phyloP scores from a whole-genome alignment of 1,140 invertebrate genomes.

The Cyrtorhinus lividipennis region DNA sequence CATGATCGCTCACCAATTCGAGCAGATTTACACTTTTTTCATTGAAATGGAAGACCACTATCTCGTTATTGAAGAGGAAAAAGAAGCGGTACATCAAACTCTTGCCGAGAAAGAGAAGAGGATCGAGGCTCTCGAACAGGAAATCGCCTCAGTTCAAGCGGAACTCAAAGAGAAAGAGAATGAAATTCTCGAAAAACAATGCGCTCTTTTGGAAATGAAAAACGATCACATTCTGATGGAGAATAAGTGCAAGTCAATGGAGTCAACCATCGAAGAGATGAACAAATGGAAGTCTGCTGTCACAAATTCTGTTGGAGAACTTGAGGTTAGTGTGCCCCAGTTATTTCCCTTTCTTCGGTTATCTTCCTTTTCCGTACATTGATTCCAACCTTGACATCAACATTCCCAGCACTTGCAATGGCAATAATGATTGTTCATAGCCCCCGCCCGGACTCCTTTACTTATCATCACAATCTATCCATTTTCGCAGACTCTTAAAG shows the following conservation, averaged over 20 bases:
- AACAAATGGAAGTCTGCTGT: not conserved
- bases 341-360: too few relatives aligned
- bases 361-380: too few relatives aligned
- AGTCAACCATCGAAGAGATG: not conserved
- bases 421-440: too few relatives aligned
- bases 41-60: not conserved
- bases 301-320: not conserved
- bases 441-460: too few relatives aligned
- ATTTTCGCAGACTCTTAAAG: not conserved
- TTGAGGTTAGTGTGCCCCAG: not conserved
- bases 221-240: constrained; percentile 6
- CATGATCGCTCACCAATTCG: not conserved
- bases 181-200: constrained; percentile 31
- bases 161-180: constrained; percentile 33
- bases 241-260: not conserved
- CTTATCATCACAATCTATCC: too few relatives aligned
- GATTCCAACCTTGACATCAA: too few relatives aligned
- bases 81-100: constrained; percentile 9
- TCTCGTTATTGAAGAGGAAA: not conserved
- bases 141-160: not conserved
- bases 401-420: too few relatives aligned
- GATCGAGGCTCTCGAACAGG: not conserved
- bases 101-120: not conserved
- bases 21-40: not conserved
- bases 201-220: constrained; percentile 29